Evolutionary conservation across 92 coral and sea anemone species (phyloP).

Genomic region (Palythoa heliodiscus): DNA sequence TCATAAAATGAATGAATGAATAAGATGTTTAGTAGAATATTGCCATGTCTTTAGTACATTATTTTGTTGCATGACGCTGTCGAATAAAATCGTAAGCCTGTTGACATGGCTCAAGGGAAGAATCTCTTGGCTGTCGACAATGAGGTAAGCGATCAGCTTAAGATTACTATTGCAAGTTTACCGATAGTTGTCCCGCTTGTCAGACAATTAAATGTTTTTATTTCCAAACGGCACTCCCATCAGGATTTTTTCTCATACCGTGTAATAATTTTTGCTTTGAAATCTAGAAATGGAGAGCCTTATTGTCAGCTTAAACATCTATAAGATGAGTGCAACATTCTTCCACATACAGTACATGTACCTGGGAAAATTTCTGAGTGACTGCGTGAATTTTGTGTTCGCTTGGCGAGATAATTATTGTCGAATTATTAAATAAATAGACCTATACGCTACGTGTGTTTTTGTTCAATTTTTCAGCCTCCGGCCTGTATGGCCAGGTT

Average conservation of each 20-base stretch:
- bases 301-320: not conserved
- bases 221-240: constrained; percentile 4
- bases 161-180: no score
- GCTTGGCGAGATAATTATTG: no score
- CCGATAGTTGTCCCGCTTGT: no score
- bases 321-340: no score
- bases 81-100: constrained; percentile 53
- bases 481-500: no score
- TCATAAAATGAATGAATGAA: not conserved
- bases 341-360: no score
- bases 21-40: constrained; percentile 54
- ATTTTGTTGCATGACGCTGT: constrained; percentile 72
- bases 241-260: not conserved
- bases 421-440: no score
- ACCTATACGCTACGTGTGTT: no score
- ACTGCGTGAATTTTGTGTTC: no score
- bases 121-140: constrained; percentile 63
- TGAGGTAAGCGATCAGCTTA: constrained; percentile 60
- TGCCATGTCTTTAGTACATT: constrained; percentile 12
- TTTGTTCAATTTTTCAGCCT: no score
- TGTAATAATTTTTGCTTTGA: not conserved
- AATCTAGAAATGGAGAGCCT: not conserved
- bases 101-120: constrained; percentile 89
- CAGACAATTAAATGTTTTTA: not conserved
- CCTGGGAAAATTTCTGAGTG: no score